Percentiles rank a stretch among this genome's conserved stretches.
These are phyloP conservation scores for Nylanderia fulva DNA, from an alignment of 1,140 invertebrate species.

Conservation along the genomic window DNA sequence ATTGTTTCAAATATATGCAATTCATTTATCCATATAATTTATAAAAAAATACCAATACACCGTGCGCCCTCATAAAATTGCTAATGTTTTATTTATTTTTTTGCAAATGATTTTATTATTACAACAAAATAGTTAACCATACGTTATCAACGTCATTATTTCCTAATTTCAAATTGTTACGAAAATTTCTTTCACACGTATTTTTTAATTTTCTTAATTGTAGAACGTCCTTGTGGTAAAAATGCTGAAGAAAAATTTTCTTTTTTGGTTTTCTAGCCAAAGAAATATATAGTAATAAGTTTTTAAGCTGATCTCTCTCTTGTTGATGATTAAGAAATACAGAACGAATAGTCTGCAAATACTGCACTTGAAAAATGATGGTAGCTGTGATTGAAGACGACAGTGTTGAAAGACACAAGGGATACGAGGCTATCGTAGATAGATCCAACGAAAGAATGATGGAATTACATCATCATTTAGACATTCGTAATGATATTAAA, in stretches of 20 bases:
- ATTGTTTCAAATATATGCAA: background rate
- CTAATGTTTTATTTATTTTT: background rate
- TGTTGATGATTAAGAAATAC: conserved; percentile 10
- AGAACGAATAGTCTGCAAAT: conserved; percentile 25
- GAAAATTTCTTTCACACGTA: background rate
- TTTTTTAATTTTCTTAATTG: background rate
- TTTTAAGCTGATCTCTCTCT: conserved; percentile 8
- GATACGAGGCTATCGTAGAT: background rate
- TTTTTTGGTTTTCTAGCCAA: conserved; percentile 34
- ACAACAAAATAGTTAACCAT: background rate
- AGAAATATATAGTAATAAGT: conserved; percentile 29
- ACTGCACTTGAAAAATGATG: conserved; percentile 25
- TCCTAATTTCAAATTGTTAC: background rate
- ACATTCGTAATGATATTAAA: conserved; percentile 41
- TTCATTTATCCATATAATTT: conserved; percentile 8
- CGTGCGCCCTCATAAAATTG: background rate
- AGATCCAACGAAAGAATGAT: conserved; percentile 14
- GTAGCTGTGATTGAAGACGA: conserved; percentile 50
- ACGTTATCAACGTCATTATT: background rate
- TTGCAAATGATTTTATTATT: background rate
- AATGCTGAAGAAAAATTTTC: background rate
- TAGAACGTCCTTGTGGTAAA: background rate
- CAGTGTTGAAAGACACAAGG: conserved; percentile 16
- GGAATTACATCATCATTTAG: conserved; percentile 23
- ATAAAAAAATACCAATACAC: background rate